phyloP scores from a whole-genome alignment of 2,888 invertebrate genomes.

The Hemaris fuciformis region DNA sequence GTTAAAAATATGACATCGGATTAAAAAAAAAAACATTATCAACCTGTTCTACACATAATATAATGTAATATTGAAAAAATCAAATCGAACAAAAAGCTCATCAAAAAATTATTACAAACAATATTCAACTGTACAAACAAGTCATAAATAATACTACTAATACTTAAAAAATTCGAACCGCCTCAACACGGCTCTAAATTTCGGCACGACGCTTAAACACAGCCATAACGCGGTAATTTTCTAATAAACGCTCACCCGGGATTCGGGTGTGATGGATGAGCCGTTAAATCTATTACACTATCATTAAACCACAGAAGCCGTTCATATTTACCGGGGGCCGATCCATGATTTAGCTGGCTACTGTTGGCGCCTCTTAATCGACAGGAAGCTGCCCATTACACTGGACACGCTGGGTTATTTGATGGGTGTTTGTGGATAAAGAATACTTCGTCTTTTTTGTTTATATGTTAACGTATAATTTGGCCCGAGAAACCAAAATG shows the following conservation, averaged over 20 bases:
- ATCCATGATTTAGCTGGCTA: not conserved
- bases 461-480: too few relatives aligned
- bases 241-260: not conserved
- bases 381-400: not conserved
- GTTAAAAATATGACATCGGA: too few relatives aligned
- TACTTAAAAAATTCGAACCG: not conserved
- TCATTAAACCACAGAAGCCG: conserved; percentile 1
- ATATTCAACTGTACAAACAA: too few relatives aligned
- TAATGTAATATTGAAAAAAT: too few relatives aligned
- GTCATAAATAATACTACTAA: too few relatives aligned
- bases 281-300: conserved; percentile 2
- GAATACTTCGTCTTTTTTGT: too few relatives aligned
- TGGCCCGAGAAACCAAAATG: too few relatives aligned
- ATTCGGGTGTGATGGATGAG: not conserved
- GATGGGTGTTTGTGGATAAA: not conserved
- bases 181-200: not conserved
- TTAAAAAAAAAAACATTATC: too few relatives aligned
- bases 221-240: not conserved
- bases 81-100: too few relatives aligned
- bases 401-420: not conserved
- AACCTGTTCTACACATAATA: too few relatives aligned
- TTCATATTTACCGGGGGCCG: not conserved
- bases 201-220: not conserved
- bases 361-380: conserved; percentile 1
- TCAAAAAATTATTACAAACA: too few relatives aligned